These are phyloP conservation scores for Tetrax tetrax DNA, from an alignment of 2,113 vertebrate genomes.

Conservation along the genomic window DNA sequence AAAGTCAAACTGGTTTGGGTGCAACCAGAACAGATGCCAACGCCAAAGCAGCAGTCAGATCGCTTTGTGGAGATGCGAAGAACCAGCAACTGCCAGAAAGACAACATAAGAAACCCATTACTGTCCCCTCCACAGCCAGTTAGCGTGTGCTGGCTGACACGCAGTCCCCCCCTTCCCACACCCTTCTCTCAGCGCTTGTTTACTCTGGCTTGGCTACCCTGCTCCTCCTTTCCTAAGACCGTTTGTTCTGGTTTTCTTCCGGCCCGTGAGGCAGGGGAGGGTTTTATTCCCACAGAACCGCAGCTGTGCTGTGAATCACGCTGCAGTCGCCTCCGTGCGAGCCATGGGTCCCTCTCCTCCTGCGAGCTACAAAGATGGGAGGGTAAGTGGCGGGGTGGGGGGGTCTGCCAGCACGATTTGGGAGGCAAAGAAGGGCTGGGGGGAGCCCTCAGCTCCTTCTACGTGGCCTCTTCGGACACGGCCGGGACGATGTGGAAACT, in stretches of 20 bases:
- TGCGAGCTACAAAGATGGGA: not conserved
- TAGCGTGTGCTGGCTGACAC: not conserved
- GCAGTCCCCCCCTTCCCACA: constrained; percentile 23
- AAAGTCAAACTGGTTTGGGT: not conserved
- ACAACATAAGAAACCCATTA: not conserved
- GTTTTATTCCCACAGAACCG: constrained; percentile 54
- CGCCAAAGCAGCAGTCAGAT: rapidly evolving
- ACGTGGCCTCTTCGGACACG: rapidly evolving
- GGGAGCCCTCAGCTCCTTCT: not conserved
- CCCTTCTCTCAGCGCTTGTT: constrained; percentile 38
- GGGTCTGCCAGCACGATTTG: not conserved
- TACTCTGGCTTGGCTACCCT: constrained; percentile 48
- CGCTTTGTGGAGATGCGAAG: not conserved
- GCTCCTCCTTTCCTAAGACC: constrained; percentile 54
- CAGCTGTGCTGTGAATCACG: constrained; percentile 61
- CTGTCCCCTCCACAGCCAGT: not conserved
- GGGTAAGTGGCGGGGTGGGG: not conserved
- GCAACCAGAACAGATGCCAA: not conserved
- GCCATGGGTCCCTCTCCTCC: not conserved
- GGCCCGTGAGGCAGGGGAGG: constrained; percentile 48
- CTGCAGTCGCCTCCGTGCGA: not conserved
- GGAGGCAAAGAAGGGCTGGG: not conserved
- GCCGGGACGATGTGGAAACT: not conserved
- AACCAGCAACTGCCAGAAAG: not conserved
- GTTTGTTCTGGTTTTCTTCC: constrained; percentile 58